A percentile compares a stretch with the other conserved stretches of the same genome.
Evolutionary conservation across 2,113 vertebrate genomes (phyloP).

Genomic region (Laticauda colubrina): DNA sequence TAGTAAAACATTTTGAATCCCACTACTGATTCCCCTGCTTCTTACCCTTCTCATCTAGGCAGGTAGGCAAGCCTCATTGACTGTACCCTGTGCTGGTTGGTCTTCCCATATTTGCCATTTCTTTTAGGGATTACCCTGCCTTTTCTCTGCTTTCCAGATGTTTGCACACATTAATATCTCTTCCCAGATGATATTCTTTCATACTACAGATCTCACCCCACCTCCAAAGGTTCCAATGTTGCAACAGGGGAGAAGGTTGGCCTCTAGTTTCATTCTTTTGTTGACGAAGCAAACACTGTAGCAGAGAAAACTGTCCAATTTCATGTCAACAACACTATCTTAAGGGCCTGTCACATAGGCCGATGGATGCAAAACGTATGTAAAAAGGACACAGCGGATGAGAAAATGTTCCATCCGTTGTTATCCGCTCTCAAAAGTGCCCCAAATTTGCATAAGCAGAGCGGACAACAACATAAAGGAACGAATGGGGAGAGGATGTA

Average conservation of each 20-base stretch:
- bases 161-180: background rate
- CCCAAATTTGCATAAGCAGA: no score
- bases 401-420: no score
- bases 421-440: no score
- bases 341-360: background rate
- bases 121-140: background rate
- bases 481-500: no score
- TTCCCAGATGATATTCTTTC: background rate
- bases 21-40: background rate
- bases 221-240: background rate
- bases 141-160: background rate
- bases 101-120: background rate
- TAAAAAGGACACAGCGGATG: no score
- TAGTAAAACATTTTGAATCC: no score
- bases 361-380: no score
- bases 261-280: background rate
- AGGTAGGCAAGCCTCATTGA: no score
- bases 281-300: background rate
- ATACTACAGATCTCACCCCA: background rate
- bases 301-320: background rate
- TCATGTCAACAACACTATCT: background rate
- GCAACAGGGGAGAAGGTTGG: background rate
- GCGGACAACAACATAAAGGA: no score
- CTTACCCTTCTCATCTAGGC: background rate
- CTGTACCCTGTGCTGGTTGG: no score